phyloP scores from a whole-genome alignment of 2,888 invertebrate genomes.

The Perizoma affinitatum region DNA sequence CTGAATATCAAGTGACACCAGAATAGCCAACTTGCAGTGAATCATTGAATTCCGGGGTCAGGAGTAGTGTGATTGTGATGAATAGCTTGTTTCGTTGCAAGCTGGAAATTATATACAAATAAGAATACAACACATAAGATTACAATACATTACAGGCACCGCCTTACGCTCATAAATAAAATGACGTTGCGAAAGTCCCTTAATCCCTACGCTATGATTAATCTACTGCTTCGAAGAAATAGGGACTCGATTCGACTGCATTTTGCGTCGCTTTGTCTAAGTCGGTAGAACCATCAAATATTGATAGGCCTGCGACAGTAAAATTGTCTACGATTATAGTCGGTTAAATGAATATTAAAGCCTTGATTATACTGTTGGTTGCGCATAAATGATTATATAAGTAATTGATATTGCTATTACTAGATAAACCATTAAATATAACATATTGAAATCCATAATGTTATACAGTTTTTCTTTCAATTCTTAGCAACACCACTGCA shows the following conservation, averaged over 20 bases:
- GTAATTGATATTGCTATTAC: too few species aligned
- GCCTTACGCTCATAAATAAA: constrained; percentile 23
- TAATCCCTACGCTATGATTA: constrained; percentile 19
- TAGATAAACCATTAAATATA: neutral
- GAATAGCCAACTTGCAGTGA: constrained; percentile 62
- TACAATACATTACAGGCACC: constrained; percentile 9
- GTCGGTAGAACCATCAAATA: constrained; percentile 16
- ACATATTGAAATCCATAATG: too few species aligned
- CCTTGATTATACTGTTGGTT: neutral
- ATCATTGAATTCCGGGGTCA: constrained; percentile 50
- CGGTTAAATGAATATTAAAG: neutral
- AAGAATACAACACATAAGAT: too few species aligned
- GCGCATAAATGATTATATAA: too few species aligned
- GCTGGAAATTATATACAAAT: too few species aligned
- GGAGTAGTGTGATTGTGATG: constrained; percentile 38
- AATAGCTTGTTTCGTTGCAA: too few species aligned
- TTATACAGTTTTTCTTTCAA: too few species aligned
- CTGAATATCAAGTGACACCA: constrained; percentile 31
- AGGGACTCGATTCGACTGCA: constrained; percentile 30
- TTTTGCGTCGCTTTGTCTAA: constrained; percentile 18
- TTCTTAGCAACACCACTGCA: too few species aligned
- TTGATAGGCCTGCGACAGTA: constrained; percentile 7
- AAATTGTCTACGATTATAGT: constrained; percentile 2
- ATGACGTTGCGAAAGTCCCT: constrained; percentile 18
- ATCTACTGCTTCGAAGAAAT: constrained; percentile 28